These are phyloP conservation scores for Xenopus laevis DNA, from an alignment of 2,113 vertebrate species.

Conservation along the genomic window DNA sequence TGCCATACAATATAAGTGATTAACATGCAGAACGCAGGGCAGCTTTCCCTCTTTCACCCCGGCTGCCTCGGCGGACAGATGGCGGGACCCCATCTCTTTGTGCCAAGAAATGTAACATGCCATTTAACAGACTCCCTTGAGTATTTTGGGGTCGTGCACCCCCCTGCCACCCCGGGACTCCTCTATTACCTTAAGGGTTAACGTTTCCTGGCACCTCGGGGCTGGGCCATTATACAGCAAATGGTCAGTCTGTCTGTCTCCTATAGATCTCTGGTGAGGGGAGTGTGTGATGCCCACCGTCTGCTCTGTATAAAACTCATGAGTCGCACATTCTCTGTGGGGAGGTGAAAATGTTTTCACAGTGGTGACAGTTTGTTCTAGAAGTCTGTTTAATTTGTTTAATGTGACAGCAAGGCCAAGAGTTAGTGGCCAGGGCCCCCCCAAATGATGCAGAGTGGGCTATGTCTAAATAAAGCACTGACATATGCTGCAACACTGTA, in stretches of 20 bases:
- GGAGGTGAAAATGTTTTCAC: conserved; percentile 39
- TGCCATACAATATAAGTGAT: neutral
- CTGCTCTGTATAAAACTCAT: conserved; percentile 25
- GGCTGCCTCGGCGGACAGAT: neutral
- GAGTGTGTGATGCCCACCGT: conserved; percentile 39
- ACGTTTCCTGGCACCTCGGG: conserved; percentile 47
- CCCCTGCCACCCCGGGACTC: conserved; percentile 41
- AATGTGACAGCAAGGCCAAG: neutral
- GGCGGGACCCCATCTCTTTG: neutral
- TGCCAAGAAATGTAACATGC: neutral
- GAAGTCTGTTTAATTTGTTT: conserved; percentile 41
- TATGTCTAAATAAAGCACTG: too few relatives aligned
- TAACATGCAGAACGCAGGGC: neutral
- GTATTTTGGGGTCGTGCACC: neutral
- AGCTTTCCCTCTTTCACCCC: neutral
- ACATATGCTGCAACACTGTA: too few relatives aligned
- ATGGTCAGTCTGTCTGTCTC: conserved; percentile 3
- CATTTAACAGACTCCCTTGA: neutral
- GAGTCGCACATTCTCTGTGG: conserved; percentile 8
- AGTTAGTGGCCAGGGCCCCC: too few relatives aligned
- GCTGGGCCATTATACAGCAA: conserved; percentile 40
- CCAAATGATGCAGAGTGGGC: too few relatives aligned
- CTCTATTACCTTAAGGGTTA: conserved; percentile 59
- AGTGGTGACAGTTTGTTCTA: conserved; percentile 46
- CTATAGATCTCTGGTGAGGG: conserved; percentile 42